Percentiles rank a stretch among this genome's conserved stretches.
Evolutionary conservation across 1,140 invertebrate genomes (phyloP).

Genomic region (Drosophila leontia): DNA sequence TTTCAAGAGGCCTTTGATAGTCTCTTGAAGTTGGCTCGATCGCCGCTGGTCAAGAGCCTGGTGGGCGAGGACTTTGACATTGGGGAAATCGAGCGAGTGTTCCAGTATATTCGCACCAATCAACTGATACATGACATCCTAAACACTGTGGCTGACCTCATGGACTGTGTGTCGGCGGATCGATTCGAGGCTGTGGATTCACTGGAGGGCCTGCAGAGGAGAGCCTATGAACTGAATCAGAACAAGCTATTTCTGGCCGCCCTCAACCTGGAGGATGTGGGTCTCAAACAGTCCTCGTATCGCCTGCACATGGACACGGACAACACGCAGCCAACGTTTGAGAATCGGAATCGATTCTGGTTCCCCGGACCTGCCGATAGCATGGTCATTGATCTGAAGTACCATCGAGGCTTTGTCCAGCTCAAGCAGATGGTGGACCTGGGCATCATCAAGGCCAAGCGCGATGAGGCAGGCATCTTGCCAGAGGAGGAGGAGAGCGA

Average conservation of each 20-base stretch:
- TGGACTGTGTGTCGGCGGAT: slow-evolving; percentile 88
- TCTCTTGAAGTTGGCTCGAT: slow-evolving; percentile 75
- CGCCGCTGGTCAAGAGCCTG: slow-evolving; percentile 73
- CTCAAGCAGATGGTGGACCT: slow-evolving; percentile 88
- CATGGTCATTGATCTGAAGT: slow-evolving; percentile 88
- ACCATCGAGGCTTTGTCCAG: slow-evolving; percentile 89
- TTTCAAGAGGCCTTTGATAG: slow-evolving; percentile 74
- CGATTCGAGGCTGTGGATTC: slow-evolving; percentile 86
- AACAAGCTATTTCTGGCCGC: slow-evolving; percentile 76
- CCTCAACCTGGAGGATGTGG: slow-evolving; percentile 72
- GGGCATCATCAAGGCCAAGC: slow-evolving; percentile 86
- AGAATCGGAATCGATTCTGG: slow-evolving; percentile 88
- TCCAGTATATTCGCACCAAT: slow-evolving; percentile 70
- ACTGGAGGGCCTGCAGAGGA: slow-evolving; percentile 86
- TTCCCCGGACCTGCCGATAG: slow-evolving; percentile 88
- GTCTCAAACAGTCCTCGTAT: slow-evolving; percentile 84
- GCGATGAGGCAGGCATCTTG: slow-evolving; percentile 43
- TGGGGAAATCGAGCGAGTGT: slow-evolving; percentile 61
- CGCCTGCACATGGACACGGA: slow-evolving; percentile 90
- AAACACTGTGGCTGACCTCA: slow-evolving; percentile 85
- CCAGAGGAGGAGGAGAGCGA: slow-evolving; percentile 8
- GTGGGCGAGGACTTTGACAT: slow-evolving; percentile 76
- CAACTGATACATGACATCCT: slow-evolving; percentile 69
- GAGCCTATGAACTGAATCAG: slow-evolving; percentile 86
- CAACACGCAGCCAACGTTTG: slow-evolving; percentile 87